A percentile compares a stretch with the other conserved stretches of the same genome.
Evolutionary conservation across 2,113 vertebrate genomes (phyloP).

Genomic region (Oryzias woworae): DNA sequence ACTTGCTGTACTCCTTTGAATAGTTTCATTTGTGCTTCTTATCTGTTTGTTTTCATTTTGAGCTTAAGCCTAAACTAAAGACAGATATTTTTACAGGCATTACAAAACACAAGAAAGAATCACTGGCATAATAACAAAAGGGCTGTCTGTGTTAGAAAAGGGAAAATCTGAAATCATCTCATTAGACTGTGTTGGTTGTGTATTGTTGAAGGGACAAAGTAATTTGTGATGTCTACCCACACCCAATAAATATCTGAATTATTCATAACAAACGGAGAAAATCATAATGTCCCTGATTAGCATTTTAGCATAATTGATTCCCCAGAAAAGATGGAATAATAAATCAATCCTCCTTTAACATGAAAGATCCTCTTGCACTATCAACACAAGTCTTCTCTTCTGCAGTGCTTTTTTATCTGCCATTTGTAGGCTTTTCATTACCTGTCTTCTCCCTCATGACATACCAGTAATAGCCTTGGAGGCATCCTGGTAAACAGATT

Average conservation of each 20-base stretch:
- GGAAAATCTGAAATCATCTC: slow-evolving; percentile 34
- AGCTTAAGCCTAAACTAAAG: slow-evolving; percentile 15
- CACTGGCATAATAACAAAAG: slow-evolving; percentile 14
- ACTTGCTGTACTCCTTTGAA: slow-evolving; percentile 3
- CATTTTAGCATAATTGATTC: slow-evolving; percentile 80
- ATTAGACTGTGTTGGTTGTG: slow-evolving; percentile 46
- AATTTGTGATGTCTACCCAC: slow-evolving; percentile 56
- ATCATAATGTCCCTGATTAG: slow-evolving; percentile 74
- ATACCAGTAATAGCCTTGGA: slow-evolving; percentile 78
- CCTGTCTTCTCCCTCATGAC: slow-evolving; percentile 75
- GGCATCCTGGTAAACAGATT: slow-evolving; percentile 81
- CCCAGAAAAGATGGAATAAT: slow-evolving; percentile 77
- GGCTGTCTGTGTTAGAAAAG: slow-evolving; percentile 1
- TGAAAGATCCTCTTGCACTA: slow-evolving; percentile 60
- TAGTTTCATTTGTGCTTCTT: slow-evolving; percentile 27
- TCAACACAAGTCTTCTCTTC: slow-evolving; percentile 35
- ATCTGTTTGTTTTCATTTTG: slow-evolving; percentile 19
- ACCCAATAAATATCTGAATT: slow-evolving; percentile 75
- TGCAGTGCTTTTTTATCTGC: slow-evolving; percentile 61
- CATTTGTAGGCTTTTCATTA: slow-evolving; percentile 82
- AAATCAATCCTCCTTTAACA: slow-evolving; percentile 63
- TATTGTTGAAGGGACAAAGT: slow-evolving; percentile 51
- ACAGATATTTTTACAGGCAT: slow-evolving; percentile 34
- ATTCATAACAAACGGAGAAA: slow-evolving; percentile 75
- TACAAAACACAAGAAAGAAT: slow-evolving; percentile 36